Conservation (phyloP, 64 coral and sea anemone genomes). For the Porites australiensis region DNA sequence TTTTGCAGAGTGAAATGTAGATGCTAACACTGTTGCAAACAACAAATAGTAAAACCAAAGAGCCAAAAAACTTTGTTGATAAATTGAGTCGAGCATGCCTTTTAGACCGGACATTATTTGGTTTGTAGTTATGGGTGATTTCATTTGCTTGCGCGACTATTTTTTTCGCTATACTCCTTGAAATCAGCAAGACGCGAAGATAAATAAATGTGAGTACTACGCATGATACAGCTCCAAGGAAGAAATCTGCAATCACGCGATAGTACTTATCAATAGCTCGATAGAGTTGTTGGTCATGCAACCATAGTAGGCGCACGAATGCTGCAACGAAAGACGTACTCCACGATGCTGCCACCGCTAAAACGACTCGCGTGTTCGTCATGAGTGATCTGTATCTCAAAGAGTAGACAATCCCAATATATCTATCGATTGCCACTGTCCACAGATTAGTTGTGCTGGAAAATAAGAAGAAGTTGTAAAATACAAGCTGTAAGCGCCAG, state of each 20-base stretch:
- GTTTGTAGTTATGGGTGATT: background rate
- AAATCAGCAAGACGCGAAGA: background rate
- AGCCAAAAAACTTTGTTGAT: background rate
- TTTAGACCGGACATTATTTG: background rate
- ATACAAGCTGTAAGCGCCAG: slow-evolving; percentile 11
- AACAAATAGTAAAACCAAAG: background rate
- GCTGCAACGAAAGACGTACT: background rate
- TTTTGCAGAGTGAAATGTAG: slow-evolving; percentile 1
- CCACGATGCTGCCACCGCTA: background rate
- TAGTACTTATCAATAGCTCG: background rate
- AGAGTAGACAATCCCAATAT: slow-evolving; percentile 18
- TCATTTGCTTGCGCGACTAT: background rate
- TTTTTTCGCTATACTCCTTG: background rate
- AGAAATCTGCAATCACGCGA: background rate
- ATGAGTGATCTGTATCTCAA: slow-evolving; percentile 10
- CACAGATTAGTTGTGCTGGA: slow-evolving; percentile 6
- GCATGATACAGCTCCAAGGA: background rate
- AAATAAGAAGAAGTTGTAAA: slow-evolving; percentile 23
- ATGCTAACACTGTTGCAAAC: slow-evolving; percentile 25
- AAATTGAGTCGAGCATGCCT: background rate
- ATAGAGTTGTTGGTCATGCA: background rate
- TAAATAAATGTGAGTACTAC: background rate
- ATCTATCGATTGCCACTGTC: slow-evolving; percentile 25
- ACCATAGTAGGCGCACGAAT: slow-evolving; percentile 27
- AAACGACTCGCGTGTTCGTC: background rate